Percentiles rank a stretch among this genome's conserved stretches.
These are phyloP conservation scores for Bubo bubo DNA, from an alignment of 2,113 vertebrate genomes.

Conservation along the genomic window DNA sequence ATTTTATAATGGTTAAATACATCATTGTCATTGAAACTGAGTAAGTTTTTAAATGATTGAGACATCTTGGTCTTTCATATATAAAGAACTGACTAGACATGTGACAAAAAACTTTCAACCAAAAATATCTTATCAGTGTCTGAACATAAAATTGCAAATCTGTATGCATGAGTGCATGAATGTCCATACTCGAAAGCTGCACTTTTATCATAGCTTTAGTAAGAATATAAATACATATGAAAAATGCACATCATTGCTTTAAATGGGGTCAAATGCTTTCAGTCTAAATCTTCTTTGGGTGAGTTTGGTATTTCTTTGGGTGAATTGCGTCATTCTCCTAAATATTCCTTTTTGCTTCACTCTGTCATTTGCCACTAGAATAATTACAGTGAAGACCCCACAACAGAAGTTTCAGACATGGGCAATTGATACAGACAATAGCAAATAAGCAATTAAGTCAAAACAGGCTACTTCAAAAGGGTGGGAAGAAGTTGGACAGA, in stretches of 20 bases:
- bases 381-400: not conserved
- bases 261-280: not conserved
- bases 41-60: conserved; percentile 6
- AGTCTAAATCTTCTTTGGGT: not conserved
- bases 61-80: conserved; percentile 24
- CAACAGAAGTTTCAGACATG: not conserved
- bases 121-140: not conserved
- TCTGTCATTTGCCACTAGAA: not conserved
- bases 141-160: not conserved
- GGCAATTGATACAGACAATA: not conserved
- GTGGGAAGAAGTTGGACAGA: not conserved
- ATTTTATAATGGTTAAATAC: not conserved
- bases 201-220: not conserved
- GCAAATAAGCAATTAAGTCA: not conserved
- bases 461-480: not conserved
- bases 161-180: not conserved
- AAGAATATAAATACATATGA: not conserved
- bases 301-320: not conserved
- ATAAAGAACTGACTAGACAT: not conserved
- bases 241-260: not conserved
- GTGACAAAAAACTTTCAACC: conserved; percentile 4
- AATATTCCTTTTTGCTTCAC: conserved; percentile 16
- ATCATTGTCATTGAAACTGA: not conserved
- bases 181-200: not conserved
- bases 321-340: not conserved